These are phyloP conservation scores for Nephotettix cincticeps DNA, from an alignment of 1,140 invertebrate species.

Conservation along the genomic window DNA sequence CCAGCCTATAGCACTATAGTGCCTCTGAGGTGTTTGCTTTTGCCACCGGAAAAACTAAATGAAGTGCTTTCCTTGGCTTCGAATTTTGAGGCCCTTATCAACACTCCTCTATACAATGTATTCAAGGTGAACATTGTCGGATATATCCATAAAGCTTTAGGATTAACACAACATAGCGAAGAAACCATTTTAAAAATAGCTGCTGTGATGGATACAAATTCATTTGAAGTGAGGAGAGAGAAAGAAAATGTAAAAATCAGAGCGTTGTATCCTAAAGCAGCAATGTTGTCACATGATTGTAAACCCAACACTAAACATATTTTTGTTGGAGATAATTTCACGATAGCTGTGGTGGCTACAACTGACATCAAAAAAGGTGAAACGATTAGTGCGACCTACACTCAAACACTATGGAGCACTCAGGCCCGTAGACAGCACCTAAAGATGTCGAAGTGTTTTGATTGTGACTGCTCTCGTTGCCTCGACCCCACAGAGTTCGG, in stretches of 20 bases:
- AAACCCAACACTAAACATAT: constrained; percentile 62
- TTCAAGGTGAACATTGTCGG: constrained; percentile 60
- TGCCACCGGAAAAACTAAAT: constrained; percentile 34
- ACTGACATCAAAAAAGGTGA: constrained; percentile 59
- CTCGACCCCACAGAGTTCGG: constrained; percentile 65
- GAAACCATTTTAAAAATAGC: constrained; percentile 62
- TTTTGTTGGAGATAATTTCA: constrained; percentile 59
- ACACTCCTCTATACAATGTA: constrained; percentile 57
- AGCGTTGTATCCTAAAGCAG: constrained; percentile 62
- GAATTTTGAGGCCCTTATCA: constrained; percentile 58
- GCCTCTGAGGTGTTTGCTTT: constrained; percentile 34
- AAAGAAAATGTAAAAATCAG: constrained; percentile 50
- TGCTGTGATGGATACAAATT: constrained; percentile 66
- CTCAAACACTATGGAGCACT: constrained; percentile 69
- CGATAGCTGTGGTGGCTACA: constrained; percentile 61
- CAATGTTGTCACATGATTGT: constrained; percentile 67
- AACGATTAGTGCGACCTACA: constrained; percentile 71
- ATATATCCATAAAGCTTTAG: constrained; percentile 55
- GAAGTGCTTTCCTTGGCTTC: constrained; percentile 57
- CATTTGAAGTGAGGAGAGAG: constrained; percentile 58
- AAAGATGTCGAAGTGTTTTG: constrained; percentile 68
- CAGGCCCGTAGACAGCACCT: constrained; percentile 62
- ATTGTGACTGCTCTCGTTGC: constrained; percentile 65
- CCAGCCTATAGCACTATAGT: constrained; percentile 32
- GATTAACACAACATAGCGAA: constrained; percentile 42